Base-by-base conservation (phyloP, 2,888 invertebrate species). In the Leptarthrus brevirostris region DNA sequence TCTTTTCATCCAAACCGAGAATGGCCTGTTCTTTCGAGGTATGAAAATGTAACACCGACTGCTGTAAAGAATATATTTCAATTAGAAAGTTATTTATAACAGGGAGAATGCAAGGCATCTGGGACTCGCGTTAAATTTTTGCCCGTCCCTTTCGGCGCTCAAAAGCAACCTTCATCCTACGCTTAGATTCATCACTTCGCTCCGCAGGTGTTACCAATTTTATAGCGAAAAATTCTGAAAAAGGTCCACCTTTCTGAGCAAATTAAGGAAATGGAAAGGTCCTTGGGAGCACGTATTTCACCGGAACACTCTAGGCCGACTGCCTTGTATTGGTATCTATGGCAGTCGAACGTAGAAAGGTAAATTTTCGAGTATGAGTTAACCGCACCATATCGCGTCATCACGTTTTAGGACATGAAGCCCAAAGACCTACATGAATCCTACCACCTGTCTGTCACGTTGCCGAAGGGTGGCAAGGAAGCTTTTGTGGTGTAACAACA, bases 21-120 rank as follows among this genome's bases (percentile, higher is more conserved):
- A n/a, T n/a, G n/a, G n/a, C n/a, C n/a, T n/a, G n/a, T n/a, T n/a
- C n/a, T n/a, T n/a, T n/a, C n/a, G n/a, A n/a, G n/a, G 40, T 12
- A 40, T 12, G n/a, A 12, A 40, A 6, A 40, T 40, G n/a, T 1
- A 40, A 40, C 40, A n/a, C 12, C 40, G n/a, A 22, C 40, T 12
- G 18, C 20, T 24, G 44, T 49, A 64, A 64, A 64, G 44, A 64
- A 64, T 64, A 64, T 64, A 64, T 64, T 64, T 64, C 64, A 64
- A 64, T 64, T 64, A 64, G 44, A 64, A 24, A 24, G 44, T 64
- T 64, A 64, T 47, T 64, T 64, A 64, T 64, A 47, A 22, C 44
- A 20, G 40, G 44, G 24, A 40, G 64, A 64, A 44, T 44, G 64
- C 36, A 16, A 16, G 64, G 24, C 64, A 64, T 64, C 44, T 64